phyloP scores from a whole-genome alignment of 2,888 invertebrate genomes.

The Spatulosminthurus flaviceps region DNA sequence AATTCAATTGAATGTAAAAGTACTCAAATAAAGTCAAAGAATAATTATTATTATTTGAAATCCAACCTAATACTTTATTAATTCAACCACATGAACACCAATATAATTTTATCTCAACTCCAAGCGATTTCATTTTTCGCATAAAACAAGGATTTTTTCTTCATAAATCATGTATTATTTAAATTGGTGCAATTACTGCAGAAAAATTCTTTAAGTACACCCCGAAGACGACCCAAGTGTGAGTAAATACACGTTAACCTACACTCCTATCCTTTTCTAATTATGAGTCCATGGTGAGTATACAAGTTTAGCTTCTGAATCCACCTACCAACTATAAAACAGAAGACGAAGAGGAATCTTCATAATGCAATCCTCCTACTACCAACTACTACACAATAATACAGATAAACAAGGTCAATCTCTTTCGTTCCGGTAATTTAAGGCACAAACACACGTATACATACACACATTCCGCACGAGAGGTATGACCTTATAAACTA shows the following conservation, averaged over 20 bases:
- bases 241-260: neutral
- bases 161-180: conserved; percentile 2
- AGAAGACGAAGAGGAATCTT: no score
- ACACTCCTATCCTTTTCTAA: no score
- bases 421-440: conserved; percentile 47
- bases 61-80: no score
- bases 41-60: no score
- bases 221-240: neutral
- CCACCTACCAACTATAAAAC: no score
- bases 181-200: conserved; percentile 8
- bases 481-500: conserved; percentile 43
- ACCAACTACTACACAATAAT: neutral
- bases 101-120: no score
- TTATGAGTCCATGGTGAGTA: no score
- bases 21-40: no score
- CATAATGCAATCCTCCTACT: neutral
- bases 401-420: conserved; percentile 40
- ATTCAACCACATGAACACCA: no score
- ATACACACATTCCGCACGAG: conserved; percentile 30
- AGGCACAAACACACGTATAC: no score
- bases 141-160: neutral
- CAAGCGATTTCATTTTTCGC: conserved; percentile 1
- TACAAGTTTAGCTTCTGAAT: no score
- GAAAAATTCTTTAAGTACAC: neutral
- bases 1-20: no score